These are phyloP conservation scores for Macrochelys suwanniensis DNA, from an alignment of 2,797 vertebrate species.

Conservation along the genomic window DNA sequence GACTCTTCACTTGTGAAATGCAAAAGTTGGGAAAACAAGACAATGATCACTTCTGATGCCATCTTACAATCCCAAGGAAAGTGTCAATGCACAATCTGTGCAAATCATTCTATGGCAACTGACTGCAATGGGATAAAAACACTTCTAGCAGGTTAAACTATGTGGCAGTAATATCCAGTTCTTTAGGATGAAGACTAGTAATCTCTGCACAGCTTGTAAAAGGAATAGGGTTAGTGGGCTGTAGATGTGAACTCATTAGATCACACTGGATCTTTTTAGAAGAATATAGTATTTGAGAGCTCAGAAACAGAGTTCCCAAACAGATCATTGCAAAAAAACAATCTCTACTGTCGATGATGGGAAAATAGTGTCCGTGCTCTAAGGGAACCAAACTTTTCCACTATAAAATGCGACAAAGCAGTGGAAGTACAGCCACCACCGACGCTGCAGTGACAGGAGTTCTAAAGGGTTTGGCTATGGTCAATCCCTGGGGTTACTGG, in stretches of 20 bases:
- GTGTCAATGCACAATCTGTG: not conserved
- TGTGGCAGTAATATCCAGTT: not conserved
- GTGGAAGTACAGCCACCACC: not conserved
- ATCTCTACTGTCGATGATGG: not conserved
- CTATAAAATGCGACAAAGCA: not conserved
- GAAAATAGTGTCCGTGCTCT: not conserved
- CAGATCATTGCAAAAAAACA: not conserved
- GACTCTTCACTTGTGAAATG: not conserved
- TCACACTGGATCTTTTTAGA: conserved; percentile 2
- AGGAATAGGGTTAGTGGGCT: conserved; percentile 5
- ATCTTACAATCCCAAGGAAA: conserved; percentile 31
- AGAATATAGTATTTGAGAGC: not conserved
- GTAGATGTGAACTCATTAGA: not conserved
- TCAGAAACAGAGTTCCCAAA: not conserved
- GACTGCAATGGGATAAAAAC: not conserved
- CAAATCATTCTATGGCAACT: not conserved
- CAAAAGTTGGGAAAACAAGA: not conserved
- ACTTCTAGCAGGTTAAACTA: not conserved
- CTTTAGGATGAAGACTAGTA: not conserved
- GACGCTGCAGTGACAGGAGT: not conserved
- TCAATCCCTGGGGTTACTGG: conserved; percentile 16
- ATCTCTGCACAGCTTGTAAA: conserved; percentile 60
- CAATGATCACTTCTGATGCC: not conserved
- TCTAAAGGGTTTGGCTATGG: not conserved
- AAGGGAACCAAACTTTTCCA: not conserved